phyloP scores from a whole-genome alignment of 2,888 invertebrate species.

The Apamea monoglypha region DNA sequence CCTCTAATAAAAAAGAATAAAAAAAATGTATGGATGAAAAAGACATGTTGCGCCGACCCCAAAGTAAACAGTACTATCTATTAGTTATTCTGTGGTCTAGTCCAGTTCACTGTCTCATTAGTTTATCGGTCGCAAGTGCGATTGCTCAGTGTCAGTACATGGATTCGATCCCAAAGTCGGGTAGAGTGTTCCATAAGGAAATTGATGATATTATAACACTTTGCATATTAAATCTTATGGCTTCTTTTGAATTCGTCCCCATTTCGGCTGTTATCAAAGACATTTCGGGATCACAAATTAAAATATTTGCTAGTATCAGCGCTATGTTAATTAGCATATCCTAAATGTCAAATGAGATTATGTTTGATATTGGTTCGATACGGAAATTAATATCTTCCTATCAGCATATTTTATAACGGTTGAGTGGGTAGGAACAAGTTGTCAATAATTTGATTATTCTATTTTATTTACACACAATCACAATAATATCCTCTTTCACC shows the following conservation, averaged over 20 bases:
- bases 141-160: too few relatives aligned
- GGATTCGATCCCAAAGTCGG: too few relatives aligned
- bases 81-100: too few relatives aligned
- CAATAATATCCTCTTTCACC: too few relatives aligned
- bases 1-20: too few relatives aligned
- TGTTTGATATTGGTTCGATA: not conserved
- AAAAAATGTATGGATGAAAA: too few relatives aligned
- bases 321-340: not conserved
- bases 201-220: not conserved
- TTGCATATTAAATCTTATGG: not conserved
- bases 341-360: slow-evolving; percentile 12
- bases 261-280: not conserved
- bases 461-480: too few relatives aligned
- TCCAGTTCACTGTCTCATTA: too few relatives aligned
- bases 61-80: too few relatives aligned
- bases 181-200: too few relatives aligned
- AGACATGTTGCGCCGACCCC: too few relatives aligned
- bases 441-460: not conserved
- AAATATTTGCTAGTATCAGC: not conserved
- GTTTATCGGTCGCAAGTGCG: too few relatives aligned
- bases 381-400: slow-evolving; percentile 17
- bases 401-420: not conserved
- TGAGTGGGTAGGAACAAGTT: slow-evolving; percentile 1
- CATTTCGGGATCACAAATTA: not conserved
- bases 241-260: not conserved